A percentile compares a stretch with the other conserved stretches of the same genome.
phyloP scores from a whole-genome alignment of 2,797 vertebrate species.

The Eurystomus glaucurus region DNA sequence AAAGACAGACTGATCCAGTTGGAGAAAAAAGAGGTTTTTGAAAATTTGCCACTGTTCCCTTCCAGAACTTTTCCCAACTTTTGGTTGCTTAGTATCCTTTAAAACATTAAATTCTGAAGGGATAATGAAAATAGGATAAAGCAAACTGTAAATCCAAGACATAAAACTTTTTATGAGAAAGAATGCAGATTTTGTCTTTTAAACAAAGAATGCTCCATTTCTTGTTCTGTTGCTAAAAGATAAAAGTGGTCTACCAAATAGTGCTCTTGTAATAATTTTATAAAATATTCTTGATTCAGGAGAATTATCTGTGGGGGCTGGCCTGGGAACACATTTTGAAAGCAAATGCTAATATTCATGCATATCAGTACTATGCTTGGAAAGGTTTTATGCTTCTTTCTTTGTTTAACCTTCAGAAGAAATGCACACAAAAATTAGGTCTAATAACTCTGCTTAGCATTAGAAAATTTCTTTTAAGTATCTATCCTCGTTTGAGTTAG shows the following conservation, averaged over 20 bases:
- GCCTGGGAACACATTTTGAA: neutral
- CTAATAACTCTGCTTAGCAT: neutral
- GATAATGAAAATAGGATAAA: neutral
- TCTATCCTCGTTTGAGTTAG: too few species aligned
- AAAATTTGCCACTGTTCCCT: neutral
- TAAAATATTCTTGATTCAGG: neutral
- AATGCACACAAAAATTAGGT: neutral
- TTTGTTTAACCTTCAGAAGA: neutral
- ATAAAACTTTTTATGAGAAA: neutral
- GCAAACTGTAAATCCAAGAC: neutral
- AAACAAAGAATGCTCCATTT: neutral
- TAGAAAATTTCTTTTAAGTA: neutral
- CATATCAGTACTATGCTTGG: accelerated
- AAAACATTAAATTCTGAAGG: neutral
- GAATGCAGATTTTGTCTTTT: neutral
- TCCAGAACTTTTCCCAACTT: neutral
- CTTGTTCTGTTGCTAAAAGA: neutral
- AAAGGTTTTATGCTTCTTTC: neutral
- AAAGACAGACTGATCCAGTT: neutral
- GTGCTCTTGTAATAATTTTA: neutral
- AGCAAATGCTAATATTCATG: neutral
- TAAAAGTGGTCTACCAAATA: neutral
- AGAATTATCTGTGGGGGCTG: neutral
- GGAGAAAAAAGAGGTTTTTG: accelerated
- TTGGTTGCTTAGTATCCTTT: neutral